Conservation (phyloP, 2,113 vertebrate species). For the Hemicordylus capensis region DNA sequence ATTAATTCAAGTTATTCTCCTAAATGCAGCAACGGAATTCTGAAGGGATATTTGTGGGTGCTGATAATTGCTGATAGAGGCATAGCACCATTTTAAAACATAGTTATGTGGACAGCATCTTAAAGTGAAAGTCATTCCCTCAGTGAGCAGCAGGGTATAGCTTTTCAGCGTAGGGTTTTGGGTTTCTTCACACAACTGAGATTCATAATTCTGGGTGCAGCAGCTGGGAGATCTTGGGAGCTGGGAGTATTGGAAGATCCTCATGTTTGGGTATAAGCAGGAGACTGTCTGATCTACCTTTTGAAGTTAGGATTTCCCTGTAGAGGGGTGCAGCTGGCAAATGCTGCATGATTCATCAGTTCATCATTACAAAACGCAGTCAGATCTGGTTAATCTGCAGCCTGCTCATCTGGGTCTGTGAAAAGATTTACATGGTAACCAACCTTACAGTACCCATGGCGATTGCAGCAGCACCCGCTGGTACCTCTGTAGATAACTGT, state of each 20-base stretch:
- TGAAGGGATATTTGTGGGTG: slow-evolving; percentile 40
- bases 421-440: background rate
- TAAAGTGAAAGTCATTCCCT: slow-evolving; percentile 5
- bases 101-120: slow-evolving; percentile 42
- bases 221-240: background rate
- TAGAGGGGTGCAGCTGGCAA: background rate
- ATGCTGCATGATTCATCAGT: slow-evolving; percentile 14
- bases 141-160: background rate
- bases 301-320: slow-evolving; percentile 30
- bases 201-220: background rate
- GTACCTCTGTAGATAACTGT: background rate
- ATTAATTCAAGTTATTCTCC: slow-evolving; percentile 33
- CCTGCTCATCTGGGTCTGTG: background rate
- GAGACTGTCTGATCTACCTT: background rate
- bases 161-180: background rate
- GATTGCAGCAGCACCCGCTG: background rate
- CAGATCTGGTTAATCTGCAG: background rate
- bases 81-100: slow-evolving; percentile 58
- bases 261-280: background rate
- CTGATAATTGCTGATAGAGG: slow-evolving; percentile 60
- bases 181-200: slow-evolving; percentile 6
- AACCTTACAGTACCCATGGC: slow-evolving; percentile 30
- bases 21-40: background rate
- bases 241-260: background rate
- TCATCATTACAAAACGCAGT: background rate